Evolutionary conservation across 2,113 vertebrate genomes (phyloP).

Genomic region (Uria aalge): DNA sequence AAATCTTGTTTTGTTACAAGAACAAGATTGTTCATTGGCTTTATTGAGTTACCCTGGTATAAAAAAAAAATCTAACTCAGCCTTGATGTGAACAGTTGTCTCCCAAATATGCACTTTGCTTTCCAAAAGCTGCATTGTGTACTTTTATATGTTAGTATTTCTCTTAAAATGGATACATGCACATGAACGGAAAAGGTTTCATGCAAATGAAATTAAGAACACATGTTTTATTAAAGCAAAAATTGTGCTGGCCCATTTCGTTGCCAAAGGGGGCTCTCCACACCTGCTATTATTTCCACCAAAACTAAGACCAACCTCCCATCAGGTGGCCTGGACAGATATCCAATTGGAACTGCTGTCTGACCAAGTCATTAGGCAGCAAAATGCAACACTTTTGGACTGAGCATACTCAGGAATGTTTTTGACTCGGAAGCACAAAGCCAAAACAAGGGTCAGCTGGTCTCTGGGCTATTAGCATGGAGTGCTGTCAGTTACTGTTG

Average conservation of each 20-base stretch:
- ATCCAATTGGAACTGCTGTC: not conserved
- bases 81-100: not conserved
- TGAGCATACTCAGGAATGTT: not conserved
- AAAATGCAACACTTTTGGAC: not conserved
- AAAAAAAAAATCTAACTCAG: not conserved
- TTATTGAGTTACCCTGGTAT: not conserved
- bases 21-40: not conserved
- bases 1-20: not conserved
- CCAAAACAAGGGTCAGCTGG: not conserved
- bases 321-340: not conserved
- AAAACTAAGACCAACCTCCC: not conserved
- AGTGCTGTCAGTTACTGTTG: not conserved
- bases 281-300: constrained; percentile 19
- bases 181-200: not conserved
- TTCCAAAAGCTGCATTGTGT: not conserved
- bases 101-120: not conserved
- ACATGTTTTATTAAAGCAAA: not conserved
- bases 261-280: not conserved
- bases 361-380: not conserved
- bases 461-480: not conserved
- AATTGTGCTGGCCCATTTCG: not conserved
- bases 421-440: not conserved
- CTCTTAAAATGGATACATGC: not conserved
- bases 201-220: constrained; percentile 33
- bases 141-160: not conserved